A percentile compares a stretch with the other conserved stretches of the same genome.
These are phyloP conservation scores for Synchiropus splendidus DNA, from an alignment of 2,113 vertebrate genomes.

Conservation along the genomic window DNA sequence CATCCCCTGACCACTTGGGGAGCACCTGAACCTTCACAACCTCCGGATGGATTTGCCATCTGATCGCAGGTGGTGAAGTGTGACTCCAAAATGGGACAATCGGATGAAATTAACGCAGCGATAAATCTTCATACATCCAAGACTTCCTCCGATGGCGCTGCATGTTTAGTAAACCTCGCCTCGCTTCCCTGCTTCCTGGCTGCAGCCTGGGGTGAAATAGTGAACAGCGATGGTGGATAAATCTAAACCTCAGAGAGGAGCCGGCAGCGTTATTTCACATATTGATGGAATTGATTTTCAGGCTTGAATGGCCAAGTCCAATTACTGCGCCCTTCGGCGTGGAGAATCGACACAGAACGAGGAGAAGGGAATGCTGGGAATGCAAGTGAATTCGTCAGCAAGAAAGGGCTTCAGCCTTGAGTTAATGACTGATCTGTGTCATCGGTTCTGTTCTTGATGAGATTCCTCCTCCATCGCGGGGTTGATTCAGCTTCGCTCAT, in stretches of 20 bases:
- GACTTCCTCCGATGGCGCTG: neutral
- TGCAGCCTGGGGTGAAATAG: neutral
- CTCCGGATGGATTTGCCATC: too few relatives aligned
- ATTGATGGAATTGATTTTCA: conserved; percentile 37
- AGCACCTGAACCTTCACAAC: too few relatives aligned
- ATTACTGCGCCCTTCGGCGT: conserved; percentile 19
- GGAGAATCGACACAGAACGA: conserved; percentile 1
- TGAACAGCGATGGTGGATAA: conserved; percentile 12
- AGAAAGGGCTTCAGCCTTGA: conserved; percentile 9
- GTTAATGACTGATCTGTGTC: conserved; percentile 10
- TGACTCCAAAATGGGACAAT: too few relatives aligned
- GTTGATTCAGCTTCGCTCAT: too few relatives aligned
- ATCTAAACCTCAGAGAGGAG: conserved; percentile 13
- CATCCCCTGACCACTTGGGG: too few relatives aligned
- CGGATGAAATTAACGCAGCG: too few relatives aligned
- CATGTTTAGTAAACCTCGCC: conserved; percentile 2
- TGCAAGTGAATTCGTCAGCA: conserved; percentile 18
- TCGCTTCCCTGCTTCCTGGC: conserved; percentile 1
- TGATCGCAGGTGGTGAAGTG: too few relatives aligned
- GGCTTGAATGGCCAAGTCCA: conserved; percentile 23
- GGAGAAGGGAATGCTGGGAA: conserved; percentile 4
- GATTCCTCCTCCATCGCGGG: conserved; percentile 2
- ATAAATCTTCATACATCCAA: too few relatives aligned
- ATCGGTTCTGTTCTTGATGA: conserved; percentile 23
- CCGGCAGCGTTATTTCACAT: conserved; percentile 18